phyloP scores from a whole-genome alignment of 1,140 invertebrate species.

The Leptopilina boulardi region DNA sequence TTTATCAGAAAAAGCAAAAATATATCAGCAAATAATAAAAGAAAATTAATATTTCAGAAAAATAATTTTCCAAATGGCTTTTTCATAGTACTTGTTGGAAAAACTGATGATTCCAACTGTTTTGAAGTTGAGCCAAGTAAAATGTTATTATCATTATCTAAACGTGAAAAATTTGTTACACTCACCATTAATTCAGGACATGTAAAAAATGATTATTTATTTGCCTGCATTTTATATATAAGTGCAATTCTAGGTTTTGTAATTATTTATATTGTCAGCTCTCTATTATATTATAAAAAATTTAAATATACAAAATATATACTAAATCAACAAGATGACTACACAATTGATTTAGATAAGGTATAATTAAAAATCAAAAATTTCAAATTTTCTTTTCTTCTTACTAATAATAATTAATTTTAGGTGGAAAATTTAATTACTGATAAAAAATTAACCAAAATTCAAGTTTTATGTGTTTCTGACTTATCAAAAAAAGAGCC shows the following conservation, averaged over 20 bases:
- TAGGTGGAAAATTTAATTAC: no score
- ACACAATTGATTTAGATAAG: constrained; percentile 78
- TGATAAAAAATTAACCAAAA: constrained; percentile 82
- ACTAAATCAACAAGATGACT: constrained; percentile 66
- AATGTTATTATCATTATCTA: constrained; percentile 11
- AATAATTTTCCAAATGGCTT: constrained; percentile 80
- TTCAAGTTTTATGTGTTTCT: constrained; percentile 82
- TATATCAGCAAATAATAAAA: no score
- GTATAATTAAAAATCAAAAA: not conserved
- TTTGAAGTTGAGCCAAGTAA: constrained; percentile 42
- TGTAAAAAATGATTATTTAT: constrained; percentile 78
- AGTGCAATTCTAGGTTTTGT: constrained; percentile 79
- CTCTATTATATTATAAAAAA: constrained; percentile 74
- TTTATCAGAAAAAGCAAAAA: not conserved
- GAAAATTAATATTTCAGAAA: constrained; percentile 61
- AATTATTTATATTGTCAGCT: constrained; percentile 74
- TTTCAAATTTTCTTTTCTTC: no score
- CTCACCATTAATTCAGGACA: constrained; percentile 79
- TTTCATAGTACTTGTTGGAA: constrained; percentile 89
- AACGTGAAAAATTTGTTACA: constrained; percentile 77
- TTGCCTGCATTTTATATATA: constrained; percentile 78
- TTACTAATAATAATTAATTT: constrained; percentile 79
- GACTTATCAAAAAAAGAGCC: constrained; percentile 85
- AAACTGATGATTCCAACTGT: constrained; percentile 85
- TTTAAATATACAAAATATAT: constrained; percentile 23